Percentiles rank a stretch among this genome's conserved stretches.
These are phyloP conservation scores for Oceanodroma leucorhoa DNA, from an alignment of 2,797 vertebrate genomes.

Conservation along the genomic window DNA sequence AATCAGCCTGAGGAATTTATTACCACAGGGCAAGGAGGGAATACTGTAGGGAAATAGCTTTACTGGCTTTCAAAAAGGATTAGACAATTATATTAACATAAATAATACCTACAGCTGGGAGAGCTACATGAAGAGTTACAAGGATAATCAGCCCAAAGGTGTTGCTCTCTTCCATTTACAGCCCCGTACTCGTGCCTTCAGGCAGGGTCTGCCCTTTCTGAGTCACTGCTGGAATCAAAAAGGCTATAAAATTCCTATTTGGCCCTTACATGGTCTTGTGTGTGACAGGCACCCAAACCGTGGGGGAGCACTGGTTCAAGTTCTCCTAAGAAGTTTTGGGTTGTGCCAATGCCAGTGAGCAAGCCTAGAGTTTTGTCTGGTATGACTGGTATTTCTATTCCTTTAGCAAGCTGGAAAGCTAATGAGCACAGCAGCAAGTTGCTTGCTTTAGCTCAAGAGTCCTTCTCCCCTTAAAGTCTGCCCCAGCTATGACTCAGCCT, in stretches of 20 bases:
- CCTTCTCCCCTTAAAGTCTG: not conserved
- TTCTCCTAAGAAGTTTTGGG: not conserved
- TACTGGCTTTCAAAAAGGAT: not conserved
- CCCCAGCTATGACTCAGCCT: not conserved
- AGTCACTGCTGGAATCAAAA: not conserved
- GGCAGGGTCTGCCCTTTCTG: not conserved
- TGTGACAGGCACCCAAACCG: not conserved
- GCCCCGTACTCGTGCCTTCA: not conserved
- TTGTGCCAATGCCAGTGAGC: not conserved
- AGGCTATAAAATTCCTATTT: not conserved
- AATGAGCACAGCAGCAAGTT: not conserved
- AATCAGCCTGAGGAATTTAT: conserved; percentile 28
- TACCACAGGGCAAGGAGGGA: not conserved
- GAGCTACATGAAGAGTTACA: not conserved
- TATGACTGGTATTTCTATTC: not conserved
- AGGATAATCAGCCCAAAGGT: not conserved
- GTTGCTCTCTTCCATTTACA: not conserved
- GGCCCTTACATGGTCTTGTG: not conserved
- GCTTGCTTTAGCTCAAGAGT: not conserved
- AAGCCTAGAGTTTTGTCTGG: not conserved
- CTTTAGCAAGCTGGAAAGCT: not conserved
- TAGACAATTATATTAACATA: conserved; percentile 30
- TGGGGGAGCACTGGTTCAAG: not conserved
- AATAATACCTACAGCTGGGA: conserved; percentile 7
- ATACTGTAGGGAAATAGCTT: not conserved